phyloP scores from a whole-genome alignment of 2,113 vertebrate species.

The Circaetus gallicus region DNA sequence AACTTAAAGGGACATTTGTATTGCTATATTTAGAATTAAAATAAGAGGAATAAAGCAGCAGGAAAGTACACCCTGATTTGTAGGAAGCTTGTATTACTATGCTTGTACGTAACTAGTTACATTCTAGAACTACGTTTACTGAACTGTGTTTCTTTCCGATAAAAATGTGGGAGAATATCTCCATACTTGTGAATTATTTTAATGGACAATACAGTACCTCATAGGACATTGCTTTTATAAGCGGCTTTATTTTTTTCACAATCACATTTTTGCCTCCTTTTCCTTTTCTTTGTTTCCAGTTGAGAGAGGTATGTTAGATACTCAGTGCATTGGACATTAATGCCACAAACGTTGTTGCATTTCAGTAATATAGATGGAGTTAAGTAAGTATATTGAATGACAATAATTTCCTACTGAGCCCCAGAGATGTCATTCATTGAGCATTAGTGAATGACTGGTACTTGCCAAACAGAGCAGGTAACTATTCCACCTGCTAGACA shows the following conservation, averaged over 20 bases:
- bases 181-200: not conserved
- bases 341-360: not conserved
- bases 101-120: not conserved
- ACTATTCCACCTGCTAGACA: not conserved
- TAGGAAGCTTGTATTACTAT: not conserved
- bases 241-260: not conserved
- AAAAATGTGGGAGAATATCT: not conserved
- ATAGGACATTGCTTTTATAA: not conserved
- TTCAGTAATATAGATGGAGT: not conserved
- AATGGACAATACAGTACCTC: not conserved
- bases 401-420: not conserved
- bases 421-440: not conserved
- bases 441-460: not conserved
- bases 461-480: not conserved
- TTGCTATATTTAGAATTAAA: not conserved
- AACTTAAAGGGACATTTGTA: not conserved
- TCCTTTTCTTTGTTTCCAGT: not conserved
- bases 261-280: not conserved
- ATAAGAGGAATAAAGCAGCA: not conserved
- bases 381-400: not conserved
- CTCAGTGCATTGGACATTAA: not conserved
- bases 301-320: not conserved
- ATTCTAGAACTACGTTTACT: not conserved
- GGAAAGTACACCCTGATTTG: not conserved
- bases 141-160: not conserved